Base-by-base conservation (phyloP, 2,888 invertebrate species). In the Strigamia transsilvanica region DNA sequence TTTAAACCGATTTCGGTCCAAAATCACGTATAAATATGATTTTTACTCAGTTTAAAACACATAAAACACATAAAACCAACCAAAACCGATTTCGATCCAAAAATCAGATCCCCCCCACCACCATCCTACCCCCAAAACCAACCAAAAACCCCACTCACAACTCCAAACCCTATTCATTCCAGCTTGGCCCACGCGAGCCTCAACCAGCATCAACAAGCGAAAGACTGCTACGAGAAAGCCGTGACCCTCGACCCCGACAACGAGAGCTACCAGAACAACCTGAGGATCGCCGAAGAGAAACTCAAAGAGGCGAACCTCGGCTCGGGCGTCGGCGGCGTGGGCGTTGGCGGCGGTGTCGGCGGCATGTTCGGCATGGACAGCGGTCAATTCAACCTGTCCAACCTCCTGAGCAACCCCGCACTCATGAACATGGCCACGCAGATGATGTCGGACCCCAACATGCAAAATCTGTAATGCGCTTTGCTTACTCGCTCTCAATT, bases 241-340 rank as follows among this genome's bases (percentile, higher is more conserved):
- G 89, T 95, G 51, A 93, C 94, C 87, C 89, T 98, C 84, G 99
- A 99, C 86, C 98, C 99, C 0, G 93, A 93, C 73, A 99, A 98
- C 88, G 93, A 94, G 84, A 94, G 94, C 85, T 97, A 97, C 88
- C 92, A 92, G 84, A 94, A 93, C 87, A 98, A 98, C 89, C 89
- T 98, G 84, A 92, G 92, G 85, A 91, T 96, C 66, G 93, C 96
- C 0, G 94, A 96, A 86, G 94, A 95, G 86, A 90, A 90, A 85
- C 84, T 89, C 32, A 86, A 86, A 80, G 89, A 87, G 84, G 85
- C 85, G 84, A 86, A 84, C 34, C 83, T 84, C 10, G 81, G 83
- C 15, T 61, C 82, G 13, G 80, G 61, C 66, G 83, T 56, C 34
- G 18, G 73, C 41, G 73, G n/a, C n/a, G n/a, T n/a, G n/a, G 80